phyloP scores from a whole-genome alignment of 2,797 vertebrate species.

The Hydrophis major region DNA sequence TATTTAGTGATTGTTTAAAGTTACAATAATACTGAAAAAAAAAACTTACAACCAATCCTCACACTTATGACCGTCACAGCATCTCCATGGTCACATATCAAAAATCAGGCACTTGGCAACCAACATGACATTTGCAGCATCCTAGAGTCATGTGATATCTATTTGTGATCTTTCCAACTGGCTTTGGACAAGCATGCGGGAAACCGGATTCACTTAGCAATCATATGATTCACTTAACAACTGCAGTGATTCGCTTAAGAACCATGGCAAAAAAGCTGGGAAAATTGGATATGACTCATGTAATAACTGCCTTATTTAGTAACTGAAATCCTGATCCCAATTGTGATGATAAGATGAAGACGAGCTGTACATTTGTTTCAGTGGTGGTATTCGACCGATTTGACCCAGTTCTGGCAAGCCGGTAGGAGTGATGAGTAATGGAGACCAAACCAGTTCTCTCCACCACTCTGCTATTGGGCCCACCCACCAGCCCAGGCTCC shows the following conservation, averaged over 20 bases:
- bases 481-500: too few species aligned
- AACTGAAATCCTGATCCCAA: background rate
- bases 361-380: background rate
- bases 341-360: background rate
- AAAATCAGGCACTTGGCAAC: background rate
- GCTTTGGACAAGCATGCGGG: background rate
- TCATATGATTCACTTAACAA: background rate
- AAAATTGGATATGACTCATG: background rate
- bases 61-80: background rate
- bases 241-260: background rate
- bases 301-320: background rate
- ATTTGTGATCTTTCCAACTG: background rate
- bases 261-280: background rate
- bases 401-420: too few species aligned
- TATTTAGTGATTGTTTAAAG: background rate
- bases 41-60: background rate
- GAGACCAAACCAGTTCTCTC: too few species aligned
- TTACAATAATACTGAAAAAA: background rate
- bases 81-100: background rate
- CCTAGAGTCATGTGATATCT: background rate
- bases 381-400: too few species aligned
- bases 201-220: background rate
- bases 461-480: too few species aligned
- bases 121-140: background rate
- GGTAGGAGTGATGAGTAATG: too few species aligned